These are phyloP conservation scores for Bicyclus anynana DNA, from an alignment of 1,140 invertebrate species.

Conservation along the genomic window DNA sequence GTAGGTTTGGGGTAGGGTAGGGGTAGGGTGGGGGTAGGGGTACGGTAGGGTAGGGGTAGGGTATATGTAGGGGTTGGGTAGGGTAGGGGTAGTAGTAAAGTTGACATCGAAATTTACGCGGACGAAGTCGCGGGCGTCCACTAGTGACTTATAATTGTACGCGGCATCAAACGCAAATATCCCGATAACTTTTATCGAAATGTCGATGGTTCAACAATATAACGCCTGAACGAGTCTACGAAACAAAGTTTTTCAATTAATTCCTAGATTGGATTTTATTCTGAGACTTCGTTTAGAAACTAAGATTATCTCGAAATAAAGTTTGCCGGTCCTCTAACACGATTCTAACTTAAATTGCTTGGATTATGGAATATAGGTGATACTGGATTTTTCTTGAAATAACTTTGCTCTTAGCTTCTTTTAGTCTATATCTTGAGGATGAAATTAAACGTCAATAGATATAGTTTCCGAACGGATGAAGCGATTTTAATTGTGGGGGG, in stretches of 20 bases:
- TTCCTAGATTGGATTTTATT: not conserved
- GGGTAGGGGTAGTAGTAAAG: too few species aligned
- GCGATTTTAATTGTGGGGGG: too few species aligned
- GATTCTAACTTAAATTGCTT: not conserved
- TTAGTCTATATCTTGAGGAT: too few species aligned
- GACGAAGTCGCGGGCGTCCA: too few species aligned
- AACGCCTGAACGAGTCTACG: not conserved
- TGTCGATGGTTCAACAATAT: not conserved
- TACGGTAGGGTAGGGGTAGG: too few species aligned
- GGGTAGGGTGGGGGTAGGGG: too few species aligned
- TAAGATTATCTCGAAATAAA: not conserved
- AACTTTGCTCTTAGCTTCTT: too few species aligned
- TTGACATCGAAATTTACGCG: too few species aligned
- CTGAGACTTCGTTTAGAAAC: not conserved
- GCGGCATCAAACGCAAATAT: not conserved
- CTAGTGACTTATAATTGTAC: not conserved
- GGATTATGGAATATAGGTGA: not conserved
- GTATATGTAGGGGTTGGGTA: too few species aligned
- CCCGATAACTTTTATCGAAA: not conserved
- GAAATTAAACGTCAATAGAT: too few species aligned
- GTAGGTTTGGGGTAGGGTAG: too few species aligned
- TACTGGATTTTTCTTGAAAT: not conserved
- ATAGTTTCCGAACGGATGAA: too few species aligned
- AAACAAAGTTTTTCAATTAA: slow-evolving; percentile 1
- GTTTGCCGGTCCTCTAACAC: not conserved